Evolutionary conservation across 2,797 vertebrate genomes (phyloP), one percentile per base, ranked within the genome.

Genomic region (Platalea minor): DNA sequence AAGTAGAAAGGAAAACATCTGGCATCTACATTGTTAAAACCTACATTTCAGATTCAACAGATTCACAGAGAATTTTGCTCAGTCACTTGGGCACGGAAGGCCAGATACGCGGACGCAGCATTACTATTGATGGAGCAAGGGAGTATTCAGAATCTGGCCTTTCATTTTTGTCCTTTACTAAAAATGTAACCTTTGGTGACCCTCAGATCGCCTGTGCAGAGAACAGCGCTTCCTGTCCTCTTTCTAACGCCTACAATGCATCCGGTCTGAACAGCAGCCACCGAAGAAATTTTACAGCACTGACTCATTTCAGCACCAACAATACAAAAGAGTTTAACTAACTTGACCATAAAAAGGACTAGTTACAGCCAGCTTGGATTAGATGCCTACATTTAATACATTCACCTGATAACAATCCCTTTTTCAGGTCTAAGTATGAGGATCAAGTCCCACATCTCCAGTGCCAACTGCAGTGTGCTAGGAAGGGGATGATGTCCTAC

Each of bases 211-310:
- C 96, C 98, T 93, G 97, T 89, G 95, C 93, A 97, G 91, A 91
- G 88, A 96, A 76, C 97, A 97, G 92, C 91, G 97, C 87, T 98
- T 98, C 98, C 97, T 98, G 97, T 96, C 97, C 97, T 97, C 98
- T 95, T 95, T 67, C 82, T 91, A 98, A 97, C 37, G 64, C 97
- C 98, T 98, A 91, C 94, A 94, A 56, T 14, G 69, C 92, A 98
- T 98, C 98, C 98, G 98, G 98, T 97, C 97, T 87, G 94, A 98
- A 96, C 89, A 95, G 96, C 96, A 97, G 97, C 98, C 95, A 95
- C 96, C 95, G 94, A 98, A 97, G 96, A 97, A 97, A 98, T 98
- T 97, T 96, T 95, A 96, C 77, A 90, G 95, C 2, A 25, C 72
- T 98, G 98, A 98, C 96, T 98, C 98, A 98, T 92, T 97, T 93